phyloP scores from a whole-genome alignment of 2,797 vertebrate genomes.

The Spinibarbus caldwelli region DNA sequence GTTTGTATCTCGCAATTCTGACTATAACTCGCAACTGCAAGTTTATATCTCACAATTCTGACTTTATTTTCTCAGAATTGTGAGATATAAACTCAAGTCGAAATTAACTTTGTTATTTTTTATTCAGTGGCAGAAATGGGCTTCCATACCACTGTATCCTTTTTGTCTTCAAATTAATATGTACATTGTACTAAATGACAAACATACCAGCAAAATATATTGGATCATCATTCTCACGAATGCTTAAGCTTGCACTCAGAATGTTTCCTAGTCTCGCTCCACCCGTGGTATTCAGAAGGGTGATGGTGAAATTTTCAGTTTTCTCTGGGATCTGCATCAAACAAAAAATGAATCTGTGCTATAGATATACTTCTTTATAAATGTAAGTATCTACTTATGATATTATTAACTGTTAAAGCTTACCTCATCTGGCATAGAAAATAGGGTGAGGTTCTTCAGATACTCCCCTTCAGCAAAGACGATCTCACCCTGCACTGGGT shows the following conservation, averaged over 20 bases:
- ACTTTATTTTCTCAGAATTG: no score
- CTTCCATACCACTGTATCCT: no score
- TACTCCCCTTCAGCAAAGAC: slow-evolving; percentile 86
- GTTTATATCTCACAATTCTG: no score
- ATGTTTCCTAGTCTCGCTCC: slow-evolving; percentile 86
- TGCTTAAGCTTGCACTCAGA: slow-evolving; percentile 81
- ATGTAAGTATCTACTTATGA: not conserved
- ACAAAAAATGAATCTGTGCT: not conserved
- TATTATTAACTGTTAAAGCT: not conserved
- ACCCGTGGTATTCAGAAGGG: slow-evolving; percentile 81
- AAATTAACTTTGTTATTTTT: no score
- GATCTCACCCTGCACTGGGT: slow-evolving; percentile 83
- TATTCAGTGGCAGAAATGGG: no score
- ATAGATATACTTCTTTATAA: not conserved
- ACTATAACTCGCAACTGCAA: no score
- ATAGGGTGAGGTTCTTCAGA: slow-evolving; percentile 88
- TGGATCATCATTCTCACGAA: slow-evolving; percentile 92
- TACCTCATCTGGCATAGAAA: slow-evolving; percentile 93
- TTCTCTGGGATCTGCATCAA: slow-evolving; percentile 87
- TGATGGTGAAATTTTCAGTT: slow-evolving; percentile 85
- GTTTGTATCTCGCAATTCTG: no score
- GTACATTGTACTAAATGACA: not conserved
- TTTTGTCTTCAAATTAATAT: not conserved
- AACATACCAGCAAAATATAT: slow-evolving; percentile 91
- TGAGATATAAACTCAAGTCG: no score